Evolutionary conservation across 2,888 invertebrate genomes (phyloP).

Genomic region (Lycophotia porphyrea): DNA sequence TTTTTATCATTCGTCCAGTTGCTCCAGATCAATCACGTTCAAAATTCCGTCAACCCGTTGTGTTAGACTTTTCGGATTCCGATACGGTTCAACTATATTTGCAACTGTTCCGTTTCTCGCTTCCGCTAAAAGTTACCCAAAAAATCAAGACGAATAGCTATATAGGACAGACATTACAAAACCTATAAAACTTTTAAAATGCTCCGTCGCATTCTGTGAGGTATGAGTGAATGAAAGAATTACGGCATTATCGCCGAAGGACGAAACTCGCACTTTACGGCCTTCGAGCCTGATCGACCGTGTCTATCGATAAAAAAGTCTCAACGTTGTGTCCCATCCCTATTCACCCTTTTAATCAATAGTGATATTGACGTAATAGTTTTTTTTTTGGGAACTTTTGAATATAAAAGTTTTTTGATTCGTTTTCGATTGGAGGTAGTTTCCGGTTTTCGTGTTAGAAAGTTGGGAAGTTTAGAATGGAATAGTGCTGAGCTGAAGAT

Average conservation of each 20-base stretch:
- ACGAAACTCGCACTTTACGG: constrained; percentile 59
- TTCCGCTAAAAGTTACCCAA: neutral
- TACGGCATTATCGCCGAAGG: constrained; percentile 55
- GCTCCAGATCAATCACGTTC: neutral
- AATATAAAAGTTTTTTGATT: constrained; percentile 64
- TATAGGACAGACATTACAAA: constrained; percentile 38
- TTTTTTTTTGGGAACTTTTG: constrained; percentile 55
- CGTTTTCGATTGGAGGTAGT: constrained; percentile 47
- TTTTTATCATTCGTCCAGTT: neutral
- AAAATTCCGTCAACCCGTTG: neutral
- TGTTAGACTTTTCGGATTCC: neutral
- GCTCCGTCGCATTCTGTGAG: constrained; percentile 40
- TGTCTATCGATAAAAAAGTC: constrained; percentile 63
- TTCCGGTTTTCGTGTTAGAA: constrained; percentile 53
- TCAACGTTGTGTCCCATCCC: constrained; percentile 33
- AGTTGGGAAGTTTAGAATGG: constrained; percentile 48
- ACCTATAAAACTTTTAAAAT: constrained; percentile 59
- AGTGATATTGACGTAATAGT: constrained; percentile 53
- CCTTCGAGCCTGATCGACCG: constrained; percentile 62
- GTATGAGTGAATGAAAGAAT: constrained; percentile 67
- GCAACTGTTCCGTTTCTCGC: neutral
- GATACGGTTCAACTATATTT: neutral
- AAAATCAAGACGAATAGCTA: constrained; percentile 16
- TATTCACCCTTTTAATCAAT: constrained; percentile 60
- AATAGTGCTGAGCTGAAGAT: constrained; percentile 35